Evolutionary conservation across 2,888 invertebrate species (phyloP).

Genomic region (Napeogenes inachia): DNA sequence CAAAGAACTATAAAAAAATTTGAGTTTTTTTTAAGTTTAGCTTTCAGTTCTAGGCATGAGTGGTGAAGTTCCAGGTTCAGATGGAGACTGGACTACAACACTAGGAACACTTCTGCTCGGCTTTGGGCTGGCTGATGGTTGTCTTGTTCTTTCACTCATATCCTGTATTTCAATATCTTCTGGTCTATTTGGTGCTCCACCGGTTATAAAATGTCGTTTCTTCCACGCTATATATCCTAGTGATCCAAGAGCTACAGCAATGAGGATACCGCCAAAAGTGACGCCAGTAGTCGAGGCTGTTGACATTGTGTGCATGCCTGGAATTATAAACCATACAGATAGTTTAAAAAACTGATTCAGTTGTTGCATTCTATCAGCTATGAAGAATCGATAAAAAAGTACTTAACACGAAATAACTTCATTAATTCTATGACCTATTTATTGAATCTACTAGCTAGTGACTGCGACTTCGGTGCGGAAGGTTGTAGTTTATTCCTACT

Average conservation of each 20-base stretch:
- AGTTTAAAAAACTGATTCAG: too few species aligned
- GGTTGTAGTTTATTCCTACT: too few species aligned
- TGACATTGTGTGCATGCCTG: constrained; percentile 63
- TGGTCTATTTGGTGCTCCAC: constrained; percentile 34
- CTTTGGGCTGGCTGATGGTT: constrained; percentile 32
- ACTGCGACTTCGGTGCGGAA: too few species aligned
- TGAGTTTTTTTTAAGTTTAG: neutral
- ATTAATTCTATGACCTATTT: too few species aligned
- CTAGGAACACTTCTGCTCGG: constrained; percentile 37
- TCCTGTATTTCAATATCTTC: constrained; percentile 50
- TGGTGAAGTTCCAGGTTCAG: constrained; percentile 42
- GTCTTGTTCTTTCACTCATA: constrained; percentile 20
- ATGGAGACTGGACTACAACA: constrained; percentile 51
- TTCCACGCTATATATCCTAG: constrained; percentile 57
- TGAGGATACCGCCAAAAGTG: constrained; percentile 50
- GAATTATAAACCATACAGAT: constrained; percentile 11
- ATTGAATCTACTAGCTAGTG: too few species aligned
- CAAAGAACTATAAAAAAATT: too few species aligned
- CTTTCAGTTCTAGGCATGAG: constrained; percentile 28
- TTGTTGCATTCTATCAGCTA: too few species aligned
- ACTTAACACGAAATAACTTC: too few species aligned
- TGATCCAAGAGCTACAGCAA: constrained; percentile 40
- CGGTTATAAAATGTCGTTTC: constrained; percentile 45
- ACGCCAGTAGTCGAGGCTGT: constrained; percentile 63
- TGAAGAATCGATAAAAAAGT: too few species aligned